Conservation (phyloP, 2,888 invertebrate species). For the Metallyticus violacea region DNA sequence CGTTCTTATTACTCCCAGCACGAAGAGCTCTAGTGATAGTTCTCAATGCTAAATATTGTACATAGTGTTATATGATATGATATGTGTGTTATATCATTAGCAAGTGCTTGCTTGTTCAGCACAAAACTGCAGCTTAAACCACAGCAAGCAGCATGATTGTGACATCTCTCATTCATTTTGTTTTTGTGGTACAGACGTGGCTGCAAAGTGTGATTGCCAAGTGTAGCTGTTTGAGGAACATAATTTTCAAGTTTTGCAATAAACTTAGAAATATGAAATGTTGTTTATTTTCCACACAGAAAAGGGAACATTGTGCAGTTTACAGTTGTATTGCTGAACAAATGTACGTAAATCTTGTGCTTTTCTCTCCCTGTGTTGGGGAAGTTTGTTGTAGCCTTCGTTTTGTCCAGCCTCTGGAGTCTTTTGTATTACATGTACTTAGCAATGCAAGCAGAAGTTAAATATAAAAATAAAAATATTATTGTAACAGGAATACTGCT, state of each 20-base stretch:
- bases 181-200: neutral
- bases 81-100: neutral
- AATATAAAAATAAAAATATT: neutral
- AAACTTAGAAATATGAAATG: slow-evolving; percentile 11
- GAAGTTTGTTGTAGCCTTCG: neutral
- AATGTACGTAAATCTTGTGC: slow-evolving; percentile 2
- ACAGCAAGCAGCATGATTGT: neutral
- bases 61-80: neutral
- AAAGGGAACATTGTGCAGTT: neutral
- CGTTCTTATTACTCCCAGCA: neutral
- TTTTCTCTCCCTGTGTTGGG: neutral
- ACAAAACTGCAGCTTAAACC: neutral
- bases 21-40: neutral
- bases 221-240: too few species aligned
- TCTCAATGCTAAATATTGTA: neutral
- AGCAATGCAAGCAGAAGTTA: neutral
- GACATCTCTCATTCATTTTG: too few species aligned
- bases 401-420: neutral
- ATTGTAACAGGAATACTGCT: neutral
- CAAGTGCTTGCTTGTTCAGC: slow-evolving; percentile 4
- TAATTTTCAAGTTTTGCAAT: slow-evolving; percentile 15
- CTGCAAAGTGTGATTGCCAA: neutral
- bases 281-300: slow-evolving; percentile 20
- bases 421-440: neutral
- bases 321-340: neutral